Conservation (phyloP, 2,797 vertebrate species). For the Falco columbarius region DNA sequence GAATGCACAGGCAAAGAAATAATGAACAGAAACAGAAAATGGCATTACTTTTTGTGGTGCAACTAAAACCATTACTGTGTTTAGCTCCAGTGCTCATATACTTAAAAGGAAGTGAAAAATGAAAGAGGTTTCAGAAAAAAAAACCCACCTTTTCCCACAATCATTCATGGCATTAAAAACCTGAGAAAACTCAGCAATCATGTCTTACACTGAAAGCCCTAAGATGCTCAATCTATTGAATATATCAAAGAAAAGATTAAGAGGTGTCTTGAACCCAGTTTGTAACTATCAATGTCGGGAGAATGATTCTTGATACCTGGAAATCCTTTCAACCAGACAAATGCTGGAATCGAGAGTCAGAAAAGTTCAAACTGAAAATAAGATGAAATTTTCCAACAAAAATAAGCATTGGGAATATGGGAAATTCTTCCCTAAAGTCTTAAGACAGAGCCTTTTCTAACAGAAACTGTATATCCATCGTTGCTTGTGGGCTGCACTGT, state of each 20-base stretch:
- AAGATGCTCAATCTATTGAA: background rate
- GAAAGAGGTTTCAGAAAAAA: background rate
- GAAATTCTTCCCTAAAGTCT: background rate
- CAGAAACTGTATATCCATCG: background rate
- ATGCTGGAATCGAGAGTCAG: background rate
- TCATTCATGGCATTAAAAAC: background rate
- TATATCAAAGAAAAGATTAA: background rate
- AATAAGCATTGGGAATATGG: background rate
- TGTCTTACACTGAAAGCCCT: background rate
- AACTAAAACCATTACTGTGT: background rate
- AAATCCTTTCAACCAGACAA: background rate
- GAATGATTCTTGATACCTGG: background rate
- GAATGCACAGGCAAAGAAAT: background rate
- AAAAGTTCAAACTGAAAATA: background rate
- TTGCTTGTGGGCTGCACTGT: background rate
- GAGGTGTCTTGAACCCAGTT: background rate
- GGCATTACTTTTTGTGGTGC: background rate
- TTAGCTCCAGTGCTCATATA: background rate
- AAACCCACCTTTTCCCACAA: background rate
- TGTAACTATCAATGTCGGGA: background rate
- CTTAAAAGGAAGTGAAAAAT: constrained; percentile 24
- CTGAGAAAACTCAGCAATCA: background rate
- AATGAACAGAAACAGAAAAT: background rate
- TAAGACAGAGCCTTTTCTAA: background rate
- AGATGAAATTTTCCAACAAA: background rate